Percentiles rank a stretch among this genome's conserved stretches.
phyloP scores from a whole-genome alignment of 2,888 invertebrate species.

The Scelioninae gen. 1 region DNA sequence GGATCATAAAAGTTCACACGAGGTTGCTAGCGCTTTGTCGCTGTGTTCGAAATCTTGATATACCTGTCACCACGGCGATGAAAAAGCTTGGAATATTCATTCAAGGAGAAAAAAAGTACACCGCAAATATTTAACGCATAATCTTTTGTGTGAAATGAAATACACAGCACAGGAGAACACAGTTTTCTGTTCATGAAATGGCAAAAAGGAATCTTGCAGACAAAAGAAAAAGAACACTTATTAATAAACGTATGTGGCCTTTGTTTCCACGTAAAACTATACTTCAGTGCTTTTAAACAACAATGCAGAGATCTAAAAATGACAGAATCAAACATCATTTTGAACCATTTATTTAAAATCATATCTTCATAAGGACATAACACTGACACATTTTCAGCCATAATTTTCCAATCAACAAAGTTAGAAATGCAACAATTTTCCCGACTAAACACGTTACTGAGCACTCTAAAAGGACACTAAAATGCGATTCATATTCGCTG shows the following conservation, averaged over 20 bases:
- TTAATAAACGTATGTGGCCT: no score
- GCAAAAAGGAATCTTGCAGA: no score
- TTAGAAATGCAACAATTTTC: conserved; percentile 44
- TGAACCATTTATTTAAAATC: background rate
- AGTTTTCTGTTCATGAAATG: no score
- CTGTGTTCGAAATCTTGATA: conserved; percentile 37
- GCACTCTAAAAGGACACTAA: conserved; percentile 50
- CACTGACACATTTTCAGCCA: conserved; percentile 22
- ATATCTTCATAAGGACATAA: conserved; percentile 8
- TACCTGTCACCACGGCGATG: conserved; percentile 20
- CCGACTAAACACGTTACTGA: conserved; percentile 34
- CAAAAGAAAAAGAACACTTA: no score
- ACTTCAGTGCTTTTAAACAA: no score
- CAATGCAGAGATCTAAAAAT: no score
- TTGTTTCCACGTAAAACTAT: no score
- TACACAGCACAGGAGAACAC: background rate
- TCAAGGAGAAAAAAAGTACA: conserved; percentile 14
- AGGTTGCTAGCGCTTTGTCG: conserved; percentile 11
- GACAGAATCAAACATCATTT: no score
- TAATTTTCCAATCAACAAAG: conserved; percentile 41
- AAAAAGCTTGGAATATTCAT: conserved; percentile 46
- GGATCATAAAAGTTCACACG: conserved; percentile 44
- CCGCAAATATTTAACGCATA: conserved; percentile 22
- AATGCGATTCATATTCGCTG: conserved; percentile 45
- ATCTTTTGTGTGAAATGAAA: conserved; percentile 31